Evolutionary conservation across 2,113 vertebrate species (phyloP).

Genomic region (Hippopotamus amphibius): DNA sequence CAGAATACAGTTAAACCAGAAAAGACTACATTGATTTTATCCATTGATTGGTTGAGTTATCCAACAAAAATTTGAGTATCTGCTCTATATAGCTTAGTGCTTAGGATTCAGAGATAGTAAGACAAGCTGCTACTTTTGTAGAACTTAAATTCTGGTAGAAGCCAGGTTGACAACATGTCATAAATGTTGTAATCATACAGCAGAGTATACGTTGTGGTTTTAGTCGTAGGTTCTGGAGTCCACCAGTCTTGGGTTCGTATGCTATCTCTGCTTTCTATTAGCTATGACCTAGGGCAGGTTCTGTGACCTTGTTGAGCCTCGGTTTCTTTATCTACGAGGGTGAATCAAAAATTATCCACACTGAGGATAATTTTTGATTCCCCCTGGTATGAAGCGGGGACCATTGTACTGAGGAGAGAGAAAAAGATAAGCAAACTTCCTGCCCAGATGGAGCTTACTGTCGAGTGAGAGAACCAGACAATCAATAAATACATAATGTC

Average conservation of each 20-base stretch:
- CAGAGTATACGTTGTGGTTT: background rate
- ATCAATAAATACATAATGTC: background rate
- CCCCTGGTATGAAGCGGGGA: too few species aligned
- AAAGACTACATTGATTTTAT: constrained; percentile 24
- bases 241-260: background rate
- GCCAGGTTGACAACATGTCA: background rate
- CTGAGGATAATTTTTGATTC: too few species aligned
- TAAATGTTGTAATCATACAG: background rate
- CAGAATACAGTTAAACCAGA: background rate
- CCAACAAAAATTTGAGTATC: background rate
- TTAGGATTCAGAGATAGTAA: background rate
- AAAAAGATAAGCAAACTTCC: background rate
- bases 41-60: background rate
- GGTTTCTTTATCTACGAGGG: background rate
- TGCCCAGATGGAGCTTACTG: background rate
- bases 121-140: background rate
- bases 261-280: background rate
- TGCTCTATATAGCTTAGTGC: background rate
- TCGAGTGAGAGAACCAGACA: background rate
- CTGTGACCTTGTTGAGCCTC: background rate
- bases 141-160: background rate
- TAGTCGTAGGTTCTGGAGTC: background rate
- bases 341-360: too few species aligned
- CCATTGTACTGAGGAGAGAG: background rate
- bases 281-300: background rate